Conservation (phyloP, 2,888 invertebrate species). For the Cabera pusaria region DNA sequence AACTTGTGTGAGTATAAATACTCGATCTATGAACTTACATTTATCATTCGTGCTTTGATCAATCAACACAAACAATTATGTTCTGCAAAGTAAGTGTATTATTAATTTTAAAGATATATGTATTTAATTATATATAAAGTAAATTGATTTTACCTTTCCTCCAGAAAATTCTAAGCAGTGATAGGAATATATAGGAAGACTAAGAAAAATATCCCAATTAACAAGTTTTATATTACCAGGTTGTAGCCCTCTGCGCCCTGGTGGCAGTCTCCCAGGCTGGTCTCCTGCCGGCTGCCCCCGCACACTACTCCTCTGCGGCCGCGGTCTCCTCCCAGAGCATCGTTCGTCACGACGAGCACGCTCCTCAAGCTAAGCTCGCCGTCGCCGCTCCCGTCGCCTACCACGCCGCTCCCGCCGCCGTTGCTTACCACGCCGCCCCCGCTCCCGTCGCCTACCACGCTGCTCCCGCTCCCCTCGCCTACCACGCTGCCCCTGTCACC, state of each 20-base stretch:
- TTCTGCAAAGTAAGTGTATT: constrained; percentile 56
- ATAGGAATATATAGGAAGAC: too few species aligned
- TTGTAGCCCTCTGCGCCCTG: constrained; percentile 50
- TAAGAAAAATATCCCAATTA: too few species aligned
- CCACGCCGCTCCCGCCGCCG: constrained; percentile 21
- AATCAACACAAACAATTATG: constrained; percentile 44
- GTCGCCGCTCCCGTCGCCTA: constrained; percentile 28
- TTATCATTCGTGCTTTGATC: constrained; percentile 46
- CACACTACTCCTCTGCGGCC: constrained; percentile 55
- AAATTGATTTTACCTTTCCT: too few species aligned
- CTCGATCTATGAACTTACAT: constrained; percentile 6
- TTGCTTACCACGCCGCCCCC: constrained; percentile 30
- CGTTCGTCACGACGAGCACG: constrained; percentile 56
- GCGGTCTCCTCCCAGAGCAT: constrained; percentile 66
- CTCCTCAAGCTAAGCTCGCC: constrained; percentile 31
- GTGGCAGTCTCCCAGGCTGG: constrained; percentile 60
- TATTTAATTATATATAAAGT: too few species aligned
- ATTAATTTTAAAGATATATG: too few species aligned
- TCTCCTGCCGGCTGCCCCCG: constrained; percentile 46
- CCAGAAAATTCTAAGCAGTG: too few species aligned
- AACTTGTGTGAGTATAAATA: too few species aligned
- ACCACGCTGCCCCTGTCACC: constrained; percentile 13
- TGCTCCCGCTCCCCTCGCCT: constrained; percentile 22
- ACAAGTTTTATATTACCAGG: constrained; percentile 24
- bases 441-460: constrained; percentile 46